Percentiles rank a stretch among this genome's conserved stretches.
phyloP scores from a whole-genome alignment of 2,888 invertebrate genomes.

The Spatulosminthurus flaviceps region DNA sequence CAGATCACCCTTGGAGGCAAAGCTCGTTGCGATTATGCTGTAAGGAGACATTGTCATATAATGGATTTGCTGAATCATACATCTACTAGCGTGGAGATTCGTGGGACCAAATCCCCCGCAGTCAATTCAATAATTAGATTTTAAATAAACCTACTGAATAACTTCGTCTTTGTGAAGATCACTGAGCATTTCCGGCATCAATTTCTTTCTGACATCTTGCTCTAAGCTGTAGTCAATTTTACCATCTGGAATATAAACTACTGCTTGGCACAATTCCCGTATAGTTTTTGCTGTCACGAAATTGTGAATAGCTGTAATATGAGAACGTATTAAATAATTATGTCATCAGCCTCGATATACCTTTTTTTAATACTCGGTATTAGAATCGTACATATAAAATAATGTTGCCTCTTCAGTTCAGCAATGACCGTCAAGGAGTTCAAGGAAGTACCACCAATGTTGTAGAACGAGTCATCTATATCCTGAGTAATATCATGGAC shows the following conservation, averaged over 20 bases:
- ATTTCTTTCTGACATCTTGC: conserved; percentile 6
- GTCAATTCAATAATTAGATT: too few relatives aligned
- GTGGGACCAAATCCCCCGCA: too few relatives aligned
- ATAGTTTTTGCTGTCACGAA: conserved; percentile 49
- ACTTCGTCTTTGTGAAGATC: conserved; percentile 75
- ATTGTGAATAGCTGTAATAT: conserved; percentile 42
- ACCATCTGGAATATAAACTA: neutral
- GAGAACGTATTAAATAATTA: conserved; percentile 1
- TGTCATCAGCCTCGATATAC: neutral
- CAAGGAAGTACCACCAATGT: conserved; percentile 85
- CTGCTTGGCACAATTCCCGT: conserved; percentile 11
- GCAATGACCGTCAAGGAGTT: conserved; percentile 87
- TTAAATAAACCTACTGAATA: conserved; percentile 73
- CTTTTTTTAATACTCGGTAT: neutral
- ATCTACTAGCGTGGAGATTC: neutral
- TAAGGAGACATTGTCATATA: neutral
- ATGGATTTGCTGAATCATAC: neutral
- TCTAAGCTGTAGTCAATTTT: conserved; percentile 65
- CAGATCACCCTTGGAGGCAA: conserved; percentile 85
- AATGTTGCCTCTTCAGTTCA: conserved; percentile 78
- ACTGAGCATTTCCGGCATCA: conserved; percentile 69
- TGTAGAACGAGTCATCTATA: conserved; percentile 79
- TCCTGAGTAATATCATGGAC: conserved; percentile 72
- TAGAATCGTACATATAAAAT: conserved; percentile 73
- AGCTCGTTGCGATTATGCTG: conserved; percentile 85